These are phyloP conservation scores for Drosophila orena DNA, from an alignment of 1,140 invertebrate genomes.

Conservation along the genomic window DNA sequence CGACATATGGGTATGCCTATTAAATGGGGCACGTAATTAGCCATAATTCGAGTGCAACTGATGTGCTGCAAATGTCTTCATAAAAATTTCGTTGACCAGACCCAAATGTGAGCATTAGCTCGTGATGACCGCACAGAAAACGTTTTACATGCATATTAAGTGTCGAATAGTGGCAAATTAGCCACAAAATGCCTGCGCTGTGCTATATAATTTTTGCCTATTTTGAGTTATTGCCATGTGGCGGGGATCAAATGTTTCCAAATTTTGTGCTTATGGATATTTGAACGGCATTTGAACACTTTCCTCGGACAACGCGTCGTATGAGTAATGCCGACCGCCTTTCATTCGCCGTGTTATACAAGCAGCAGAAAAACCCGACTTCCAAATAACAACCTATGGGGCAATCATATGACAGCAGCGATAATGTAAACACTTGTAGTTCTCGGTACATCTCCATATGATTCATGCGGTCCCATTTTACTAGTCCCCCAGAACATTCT, in stretches of 20 bases:
- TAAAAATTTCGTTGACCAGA: slow-evolving; percentile 65
- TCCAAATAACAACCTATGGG: slow-evolving; percentile 6
- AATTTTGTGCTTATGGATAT: slow-evolving; percentile 32
- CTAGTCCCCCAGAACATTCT: slow-evolving; percentile 18
- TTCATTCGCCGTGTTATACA: slow-evolving; percentile 34
- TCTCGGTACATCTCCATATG: slow-evolving; percentile 32
- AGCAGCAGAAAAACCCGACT: slow-evolving; percentile 1
- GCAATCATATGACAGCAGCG: slow-evolving; percentile 17
- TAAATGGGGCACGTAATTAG: slow-evolving; percentile 71
- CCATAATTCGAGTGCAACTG: slow-evolving; percentile 59
- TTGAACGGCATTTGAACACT: slow-evolving; percentile 23
- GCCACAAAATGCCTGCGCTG: slow-evolving; percentile 12
- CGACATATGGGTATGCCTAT: slow-evolving; percentile 64
- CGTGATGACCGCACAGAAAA: slow-evolving; percentile 31
- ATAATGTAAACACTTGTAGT: slow-evolving; percentile 35
- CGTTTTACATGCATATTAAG: slow-evolving; percentile 40
- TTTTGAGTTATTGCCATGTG: slow-evolving; percentile 37
- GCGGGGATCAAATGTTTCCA: slow-evolving; percentile 29
- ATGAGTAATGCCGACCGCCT: slow-evolving; percentile 27
- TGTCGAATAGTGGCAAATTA: slow-evolving; percentile 34
- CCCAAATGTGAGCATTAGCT: slow-evolving; percentile 52
- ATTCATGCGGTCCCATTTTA: slow-evolving; percentile 43
- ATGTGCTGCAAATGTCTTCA: slow-evolving; percentile 51
- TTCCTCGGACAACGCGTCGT: no score
- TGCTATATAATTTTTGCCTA: slow-evolving; percentile 7